Conservation (phyloP, 2,888 invertebrate species). For the Rhamphomyia laevipes region DNA sequence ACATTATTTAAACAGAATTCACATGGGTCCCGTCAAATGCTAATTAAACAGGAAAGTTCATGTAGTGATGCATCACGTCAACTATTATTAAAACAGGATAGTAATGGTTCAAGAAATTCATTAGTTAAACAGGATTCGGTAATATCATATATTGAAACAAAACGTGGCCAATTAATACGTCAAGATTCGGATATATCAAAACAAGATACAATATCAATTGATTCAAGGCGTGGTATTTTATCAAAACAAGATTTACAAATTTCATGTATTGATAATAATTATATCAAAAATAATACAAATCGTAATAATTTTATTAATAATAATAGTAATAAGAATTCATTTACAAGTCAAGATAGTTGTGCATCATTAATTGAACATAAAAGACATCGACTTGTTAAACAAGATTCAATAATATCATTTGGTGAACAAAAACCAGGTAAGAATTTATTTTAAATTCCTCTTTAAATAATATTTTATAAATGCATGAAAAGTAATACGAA, state of each 20-base stretch:
- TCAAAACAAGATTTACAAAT: conserved; percentile 26
- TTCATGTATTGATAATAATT: conserved; percentile 21
- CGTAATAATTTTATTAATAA: conserved; percentile 13
- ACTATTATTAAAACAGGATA: conserved; percentile 34
- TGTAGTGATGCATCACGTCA: conserved; percentile 36
- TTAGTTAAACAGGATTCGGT: conserved; percentile 37
- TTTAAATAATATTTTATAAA: no score
- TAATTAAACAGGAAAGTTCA: conserved; percentile 36
- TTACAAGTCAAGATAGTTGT: conserved; percentile 21
- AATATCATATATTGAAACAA: conserved; percentile 37
- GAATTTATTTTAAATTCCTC: conserved; percentile 5
- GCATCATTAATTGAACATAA: conserved; percentile 30
- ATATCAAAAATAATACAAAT: conserved; percentile 8
- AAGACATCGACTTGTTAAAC: conserved; percentile 36
- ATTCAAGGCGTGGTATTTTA: conserved; percentile 27
- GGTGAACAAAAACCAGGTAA: conserved; percentile 35
- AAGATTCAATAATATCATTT: conserved; percentile 38
- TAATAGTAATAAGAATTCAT: conserved; percentile 10
- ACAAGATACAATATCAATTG: conserved; percentile 33
- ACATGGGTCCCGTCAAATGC: conserved; percentile 35
- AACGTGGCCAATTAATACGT: conserved; percentile 22
- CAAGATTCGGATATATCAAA: conserved; percentile 20
- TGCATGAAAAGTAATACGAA: no score
- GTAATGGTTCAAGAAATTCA: conserved; percentile 34
- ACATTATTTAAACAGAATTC: conserved; percentile 38